These are phyloP conservation scores for Pyrochroa serraticornis DNA, from an alignment of 2,888 invertebrate species.

Conservation along the genomic window DNA sequence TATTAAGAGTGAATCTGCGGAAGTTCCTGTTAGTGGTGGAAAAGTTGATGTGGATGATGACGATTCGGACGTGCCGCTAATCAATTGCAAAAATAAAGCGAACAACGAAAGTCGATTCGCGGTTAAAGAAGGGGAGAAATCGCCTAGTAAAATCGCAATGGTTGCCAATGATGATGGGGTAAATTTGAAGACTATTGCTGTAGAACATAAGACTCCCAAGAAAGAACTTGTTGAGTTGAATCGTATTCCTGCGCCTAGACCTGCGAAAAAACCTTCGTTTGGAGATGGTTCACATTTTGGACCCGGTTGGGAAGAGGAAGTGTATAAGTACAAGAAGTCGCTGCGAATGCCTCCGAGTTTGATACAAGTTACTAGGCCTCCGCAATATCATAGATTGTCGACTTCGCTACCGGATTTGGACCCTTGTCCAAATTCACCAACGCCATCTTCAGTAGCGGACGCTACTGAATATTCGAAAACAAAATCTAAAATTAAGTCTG, in stretches of 20 bases:
- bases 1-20: conserved; percentile 20
- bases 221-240: conserved; percentile 26
- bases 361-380: conserved; percentile 79
- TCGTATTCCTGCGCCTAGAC: conserved; percentile 43
- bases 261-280: conserved; percentile 65
- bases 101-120: conserved; percentile 16
- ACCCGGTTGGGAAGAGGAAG: conserved; percentile 84
- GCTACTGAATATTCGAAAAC: conserved; percentile 42
- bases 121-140: background rate
- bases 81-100: conserved; percentile 38
- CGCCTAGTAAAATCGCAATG: conserved; percentile 35
- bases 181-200: conserved; percentile 40
- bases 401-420: conserved; percentile 81
- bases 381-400: conserved; percentile 71
- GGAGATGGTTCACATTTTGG: conserved; percentile 75
- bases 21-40: conserved; percentile 29
- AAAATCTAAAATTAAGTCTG: conserved; percentile 50
- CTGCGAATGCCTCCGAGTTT: conserved; percentile 81
- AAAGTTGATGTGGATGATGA: conserved; percentile 38
- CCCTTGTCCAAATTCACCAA: conserved; percentile 74
- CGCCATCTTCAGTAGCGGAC: conserved; percentile 69
- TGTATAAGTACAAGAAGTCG: conserved; percentile 81
- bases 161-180: conserved; percentile 54
- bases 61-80: conserved; percentile 45
- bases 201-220: background rate